Evolutionary conservation across 2,113 vertebrate species (phyloP).

Genomic region (Psophia crepitans): DNA sequence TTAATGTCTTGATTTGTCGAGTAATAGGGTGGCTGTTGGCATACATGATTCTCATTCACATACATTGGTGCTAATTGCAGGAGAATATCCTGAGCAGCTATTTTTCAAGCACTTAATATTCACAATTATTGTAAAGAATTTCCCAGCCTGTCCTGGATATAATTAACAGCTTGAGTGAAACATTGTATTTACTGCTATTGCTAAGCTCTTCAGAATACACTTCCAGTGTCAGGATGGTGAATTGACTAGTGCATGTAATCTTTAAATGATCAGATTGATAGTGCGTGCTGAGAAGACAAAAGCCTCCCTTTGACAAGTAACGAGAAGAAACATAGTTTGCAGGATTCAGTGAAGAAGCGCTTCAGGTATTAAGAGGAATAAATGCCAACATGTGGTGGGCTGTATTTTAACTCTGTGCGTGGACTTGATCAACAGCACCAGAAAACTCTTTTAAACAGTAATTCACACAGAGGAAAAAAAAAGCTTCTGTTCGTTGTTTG

Average conservation of each 20-base stretch:
- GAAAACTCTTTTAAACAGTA: constrained; percentile 13
- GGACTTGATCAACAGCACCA: neutral
- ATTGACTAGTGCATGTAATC: neutral
- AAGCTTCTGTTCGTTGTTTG: constrained; percentile 61
- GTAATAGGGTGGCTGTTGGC: constrained; percentile 35
- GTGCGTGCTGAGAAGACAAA: constrained; percentile 1
- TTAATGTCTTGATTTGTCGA: constrained; percentile 59
- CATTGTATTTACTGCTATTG: constrained; percentile 19
- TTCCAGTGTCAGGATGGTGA: neutral
- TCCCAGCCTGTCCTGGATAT: constrained; percentile 43
- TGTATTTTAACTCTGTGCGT: neutral
- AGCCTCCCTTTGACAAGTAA: neutral
- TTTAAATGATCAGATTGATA: constrained; percentile 6
- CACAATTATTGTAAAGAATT: constrained; percentile 63
- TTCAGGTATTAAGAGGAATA: neutral
- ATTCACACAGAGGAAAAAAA: neutral
- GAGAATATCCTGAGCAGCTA: constrained; percentile 45
- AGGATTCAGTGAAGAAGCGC: neutral
- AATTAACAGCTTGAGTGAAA: constrained; percentile 61
- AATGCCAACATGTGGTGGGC: neutral
- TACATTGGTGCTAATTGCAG: constrained; percentile 53
- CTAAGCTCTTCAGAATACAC: neutral
- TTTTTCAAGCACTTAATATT: constrained; percentile 65
- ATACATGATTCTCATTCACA: constrained; percentile 60
- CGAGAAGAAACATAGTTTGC: neutral